Evolutionary conservation across 2,113 vertebrate genomes (phyloP).

Genomic region (Toxostoma redivivum): DNA sequence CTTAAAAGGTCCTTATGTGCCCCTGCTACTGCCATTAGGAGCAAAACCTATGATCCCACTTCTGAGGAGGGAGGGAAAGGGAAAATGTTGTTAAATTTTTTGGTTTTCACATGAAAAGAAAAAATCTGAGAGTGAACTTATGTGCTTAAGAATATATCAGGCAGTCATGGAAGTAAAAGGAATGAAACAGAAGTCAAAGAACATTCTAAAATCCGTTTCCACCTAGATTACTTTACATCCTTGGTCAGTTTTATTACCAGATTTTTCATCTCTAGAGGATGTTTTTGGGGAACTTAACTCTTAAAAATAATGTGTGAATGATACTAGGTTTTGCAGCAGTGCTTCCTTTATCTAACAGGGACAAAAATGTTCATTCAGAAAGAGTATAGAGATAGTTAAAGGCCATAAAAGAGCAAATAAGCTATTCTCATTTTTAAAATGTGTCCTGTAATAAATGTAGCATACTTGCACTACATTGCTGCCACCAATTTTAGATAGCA

Average conservation of each 20-base stretch:
- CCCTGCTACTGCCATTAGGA: neutral
- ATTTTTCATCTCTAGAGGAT: neutral
- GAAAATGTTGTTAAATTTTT: neutral
- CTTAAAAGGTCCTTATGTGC: rapidly evolving
- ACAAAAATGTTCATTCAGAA: neutral
- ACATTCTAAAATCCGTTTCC: neutral
- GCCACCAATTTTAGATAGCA: neutral
- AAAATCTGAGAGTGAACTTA: neutral
- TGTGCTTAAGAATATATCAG: neutral
- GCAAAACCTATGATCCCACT: neutral
- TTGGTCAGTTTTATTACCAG: neutral
- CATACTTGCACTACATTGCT: neutral
- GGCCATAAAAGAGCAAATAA: neutral
- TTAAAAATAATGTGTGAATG: neutral
- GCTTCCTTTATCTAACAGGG: neutral
- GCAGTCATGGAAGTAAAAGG: neutral
- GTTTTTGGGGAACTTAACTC: neutral
- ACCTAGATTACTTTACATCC: neutral
- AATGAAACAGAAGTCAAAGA: neutral
- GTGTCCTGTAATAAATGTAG: neutral
- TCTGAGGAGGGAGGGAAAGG: rapidly evolving
- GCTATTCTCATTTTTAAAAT: neutral
- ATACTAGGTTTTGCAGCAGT: neutral
- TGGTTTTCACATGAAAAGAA: neutral
- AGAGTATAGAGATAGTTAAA: neutral